Evolutionary conservation across 2,888 invertebrate species (phyloP), one percentile per base, ranked within the genome.

Genomic region (Perizoma flavofasciatum): DNA sequence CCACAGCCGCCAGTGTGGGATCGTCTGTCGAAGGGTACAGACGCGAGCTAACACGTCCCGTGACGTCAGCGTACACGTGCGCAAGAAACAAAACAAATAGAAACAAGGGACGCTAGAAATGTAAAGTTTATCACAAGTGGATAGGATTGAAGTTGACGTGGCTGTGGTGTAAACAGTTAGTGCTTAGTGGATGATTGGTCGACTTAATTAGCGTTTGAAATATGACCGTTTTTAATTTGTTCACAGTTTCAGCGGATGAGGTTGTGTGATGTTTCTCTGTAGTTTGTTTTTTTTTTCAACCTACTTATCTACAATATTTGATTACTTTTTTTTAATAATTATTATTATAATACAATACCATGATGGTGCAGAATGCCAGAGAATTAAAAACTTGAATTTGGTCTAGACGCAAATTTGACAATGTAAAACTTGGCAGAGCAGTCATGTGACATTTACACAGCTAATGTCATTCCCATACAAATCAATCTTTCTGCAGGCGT

Each of bases 221-320:
- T 68, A 65, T 69, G 72, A 72, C 72, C 72, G 78, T 79, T 77
- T 71, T 73, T 72, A 73, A 78, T 79, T 70, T 73, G 73, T 74
- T 54, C 35, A 44, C 40, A 22, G 50, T 71, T 69, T 69, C 59
- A 51, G 50, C 33, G 32, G 10, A 32, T 49, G 11, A 10, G 9
- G 48, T 50, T 49, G 5, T 45, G 39, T 49, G 11, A 44, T 39
- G 53, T 52, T 52, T 45, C 40, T 45, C 10, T 49, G 41, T 34
- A 34, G 39, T 46, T 46, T 51, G 7, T 39, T 37, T n/a, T 43
- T 22, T 5, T 9, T 10, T 5, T 10, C 41, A 10, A 4, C 4
- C 10, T 10, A 5, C 5, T 41, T 41, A 10, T 10, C 41, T 41
- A n/a, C 10, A 5, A 41, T 45, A 45, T 45, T 45, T 45, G 22